phyloP scores from a whole-genome alignment of 2,113 vertebrate species.

The pig (Sus scrofa) region T2T-Sscrofa CM000812.6:169295501-169296000 shows the following conservation, averaged over 20 bases:
- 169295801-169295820: no score
- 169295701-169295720: neutral
- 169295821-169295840: no score
- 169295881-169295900: neutral
- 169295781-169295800: no score
- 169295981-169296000: neutral
- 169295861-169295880: no score
- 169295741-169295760: neutral
- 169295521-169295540: neutral
- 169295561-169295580: neutral
- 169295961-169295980: neutral
- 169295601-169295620: neutral
- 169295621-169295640: neutral
- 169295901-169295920: neutral
- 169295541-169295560: neutral
- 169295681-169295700: neutral
- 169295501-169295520: neutral
- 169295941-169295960: neutral
- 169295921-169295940: constrained; percentile 13
- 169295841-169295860: no score
- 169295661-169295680: neutral
- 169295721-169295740: neutral
- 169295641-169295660: neutral
- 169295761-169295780: no score
- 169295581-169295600: neutral